phyloP scores from a whole-genome alignment of 2,797 vertebrate species.

The Lophius americanus region DNA sequence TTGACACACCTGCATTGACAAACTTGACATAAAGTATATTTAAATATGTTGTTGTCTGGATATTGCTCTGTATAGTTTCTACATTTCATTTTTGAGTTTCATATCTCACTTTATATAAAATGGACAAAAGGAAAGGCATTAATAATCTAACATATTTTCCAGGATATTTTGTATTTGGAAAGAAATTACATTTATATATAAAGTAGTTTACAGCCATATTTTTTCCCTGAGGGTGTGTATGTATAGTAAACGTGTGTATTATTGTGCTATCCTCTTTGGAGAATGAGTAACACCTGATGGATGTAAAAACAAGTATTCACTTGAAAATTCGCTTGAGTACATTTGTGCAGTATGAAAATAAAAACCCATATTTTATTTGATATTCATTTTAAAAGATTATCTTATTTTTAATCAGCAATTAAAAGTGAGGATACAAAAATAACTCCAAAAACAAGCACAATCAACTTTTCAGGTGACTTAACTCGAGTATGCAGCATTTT shows the following conservation, averaged over 20 bases:
- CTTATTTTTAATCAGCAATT: too few relatives aligned
- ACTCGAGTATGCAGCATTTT: too few relatives aligned
- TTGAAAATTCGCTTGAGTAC: too few relatives aligned
- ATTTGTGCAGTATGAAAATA: too few relatives aligned
- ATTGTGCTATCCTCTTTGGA: background rate
- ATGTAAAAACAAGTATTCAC: too few relatives aligned
- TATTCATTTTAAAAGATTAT: too few relatives aligned
- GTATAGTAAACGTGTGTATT: constrained; percentile 2
- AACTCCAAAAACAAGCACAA: too few relatives aligned
- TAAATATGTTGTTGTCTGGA: background rate
- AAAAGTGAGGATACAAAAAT: too few relatives aligned
- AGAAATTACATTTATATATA: background rate
- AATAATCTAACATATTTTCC: constrained; percentile 6
- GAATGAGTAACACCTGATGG: background rate
- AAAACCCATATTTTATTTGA: too few relatives aligned
- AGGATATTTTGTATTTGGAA: constrained; percentile 10
- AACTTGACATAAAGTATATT: background rate
- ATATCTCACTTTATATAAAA: background rate
- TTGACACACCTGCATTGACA: background rate
- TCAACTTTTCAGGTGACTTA: too few relatives aligned
- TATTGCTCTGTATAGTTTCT: background rate
- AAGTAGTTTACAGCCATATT: background rate
- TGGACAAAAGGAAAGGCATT: background rate
- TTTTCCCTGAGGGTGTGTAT: constrained; percentile 5
- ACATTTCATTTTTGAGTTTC: constrained; percentile 3